Conservation (phyloP, 2,113 vertebrate species). For the Orycteropus afer region DNA sequence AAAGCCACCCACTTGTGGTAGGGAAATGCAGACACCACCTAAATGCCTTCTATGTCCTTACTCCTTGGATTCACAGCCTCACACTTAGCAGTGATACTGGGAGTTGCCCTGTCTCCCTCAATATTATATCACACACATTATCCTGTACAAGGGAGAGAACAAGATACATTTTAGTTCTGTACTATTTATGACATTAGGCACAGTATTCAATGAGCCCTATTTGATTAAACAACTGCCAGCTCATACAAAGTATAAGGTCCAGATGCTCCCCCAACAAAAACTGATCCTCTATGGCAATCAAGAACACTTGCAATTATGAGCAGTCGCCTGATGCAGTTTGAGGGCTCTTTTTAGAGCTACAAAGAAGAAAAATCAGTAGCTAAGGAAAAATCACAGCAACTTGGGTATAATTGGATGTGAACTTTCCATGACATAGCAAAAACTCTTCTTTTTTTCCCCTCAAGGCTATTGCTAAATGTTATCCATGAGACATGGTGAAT, state of each 20-base stretch:
- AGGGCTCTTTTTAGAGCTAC: slow-evolving; percentile 59
- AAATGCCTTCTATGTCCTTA: background rate
- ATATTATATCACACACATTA: background rate
- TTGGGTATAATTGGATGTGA: slow-evolving; percentile 59
- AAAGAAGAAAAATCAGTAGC: slow-evolving; percentile 76
- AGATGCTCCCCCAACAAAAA: slow-evolving; percentile 46
- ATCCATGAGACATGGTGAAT: slow-evolving; percentile 5
- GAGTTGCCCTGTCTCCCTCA: background rate
- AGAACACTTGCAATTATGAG: slow-evolving; percentile 67
- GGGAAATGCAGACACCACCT: background rate
- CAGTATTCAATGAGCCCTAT: slow-evolving; percentile 51
- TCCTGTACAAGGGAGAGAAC: slow-evolving; percentile 23
- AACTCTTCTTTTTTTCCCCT: background rate
- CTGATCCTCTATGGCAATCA: slow-evolving; percentile 63
- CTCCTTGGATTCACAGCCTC: background rate
- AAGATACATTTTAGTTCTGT: slow-evolving; percentile 57
- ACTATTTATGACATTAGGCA: slow-evolving; percentile 23
- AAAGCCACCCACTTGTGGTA: background rate
- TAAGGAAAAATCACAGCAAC: slow-evolving; percentile 54
- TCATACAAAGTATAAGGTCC: background rate
- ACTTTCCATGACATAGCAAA: slow-evolving; percentile 62
- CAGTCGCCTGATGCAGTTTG: slow-evolving; percentile 47
- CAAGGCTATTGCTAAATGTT: slow-evolving; percentile 62
- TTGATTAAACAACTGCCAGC: slow-evolving; percentile 43
- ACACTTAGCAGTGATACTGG: background rate